phyloP scores from a whole-genome alignment of 35 echinoderm and acorn worm species.

The Apostichopus parvimensis region DNA sequence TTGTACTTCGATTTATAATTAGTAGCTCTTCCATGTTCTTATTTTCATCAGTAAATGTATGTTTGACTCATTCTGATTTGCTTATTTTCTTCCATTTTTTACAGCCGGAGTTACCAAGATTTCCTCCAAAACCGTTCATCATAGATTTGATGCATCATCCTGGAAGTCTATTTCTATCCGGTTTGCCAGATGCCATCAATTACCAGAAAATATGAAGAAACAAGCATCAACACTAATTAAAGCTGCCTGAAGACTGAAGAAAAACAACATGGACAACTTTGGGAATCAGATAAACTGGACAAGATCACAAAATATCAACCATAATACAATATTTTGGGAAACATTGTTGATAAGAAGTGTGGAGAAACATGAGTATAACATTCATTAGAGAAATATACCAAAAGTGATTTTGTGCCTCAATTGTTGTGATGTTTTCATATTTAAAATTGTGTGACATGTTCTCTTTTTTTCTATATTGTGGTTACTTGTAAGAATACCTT shows the following conservation, averaged over 20 bases:
- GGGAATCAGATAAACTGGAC: background rate
- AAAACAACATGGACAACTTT: background rate
- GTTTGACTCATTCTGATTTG: background rate
- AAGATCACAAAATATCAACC: background rate
- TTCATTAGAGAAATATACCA: background rate
- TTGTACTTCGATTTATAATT: too few relatives aligned
- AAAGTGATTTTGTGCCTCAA: background rate
- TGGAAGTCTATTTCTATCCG: constrained; percentile 74
- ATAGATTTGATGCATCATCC: constrained; percentile 93
- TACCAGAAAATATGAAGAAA: constrained; percentile 87
- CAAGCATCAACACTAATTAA: background rate
- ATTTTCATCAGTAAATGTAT: too few relatives aligned
- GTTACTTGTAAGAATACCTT: background rate
- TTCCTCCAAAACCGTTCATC: constrained; percentile 89
- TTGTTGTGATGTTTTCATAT: background rate
- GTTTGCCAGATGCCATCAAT: constrained; percentile 81
- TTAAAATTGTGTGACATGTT: background rate
- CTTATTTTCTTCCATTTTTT: constrained; percentile 25
- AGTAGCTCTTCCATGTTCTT: too few relatives aligned
- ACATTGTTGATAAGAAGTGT: too few relatives aligned
- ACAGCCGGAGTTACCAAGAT: constrained; percentile 84
- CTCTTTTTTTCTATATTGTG: background rate
- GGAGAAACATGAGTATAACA: background rate
- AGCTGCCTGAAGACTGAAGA: background rate
- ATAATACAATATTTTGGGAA: too few relatives aligned